These are phyloP conservation scores for Poecilus cupreus DNA, from an alignment of 2,888 invertebrate species.

Conservation along the genomic window DNA sequence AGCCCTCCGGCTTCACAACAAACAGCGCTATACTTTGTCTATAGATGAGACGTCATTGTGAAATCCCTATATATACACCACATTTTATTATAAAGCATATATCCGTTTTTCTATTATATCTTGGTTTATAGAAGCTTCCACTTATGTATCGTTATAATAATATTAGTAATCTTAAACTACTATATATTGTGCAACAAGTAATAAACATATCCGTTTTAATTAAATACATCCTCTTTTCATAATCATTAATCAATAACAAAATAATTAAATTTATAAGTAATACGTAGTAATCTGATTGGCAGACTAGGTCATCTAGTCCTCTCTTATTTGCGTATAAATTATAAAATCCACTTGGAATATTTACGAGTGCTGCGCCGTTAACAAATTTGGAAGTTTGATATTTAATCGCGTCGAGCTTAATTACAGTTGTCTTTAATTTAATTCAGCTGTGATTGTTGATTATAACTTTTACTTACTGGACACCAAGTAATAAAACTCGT, in stretches of 20 bases:
- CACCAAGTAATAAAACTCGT: slow-evolving; percentile 15
- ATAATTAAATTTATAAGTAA: background rate
- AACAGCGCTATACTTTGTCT: too few species aligned
- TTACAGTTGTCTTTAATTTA: background rate
- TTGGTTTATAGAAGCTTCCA: too few species aligned
- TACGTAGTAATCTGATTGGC: background rate
- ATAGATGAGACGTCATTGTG: too few species aligned
- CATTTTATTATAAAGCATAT: too few species aligned
- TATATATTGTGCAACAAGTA: background rate
- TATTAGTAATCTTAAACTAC: background rate
- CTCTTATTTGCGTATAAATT: background rate
- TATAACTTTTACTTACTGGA: background rate
- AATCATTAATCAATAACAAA: too few species aligned
- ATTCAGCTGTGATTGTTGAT: background rate
- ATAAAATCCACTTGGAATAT: background rate
- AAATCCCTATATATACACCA: too few species aligned
- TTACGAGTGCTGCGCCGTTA: background rate
- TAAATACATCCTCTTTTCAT: background rate
- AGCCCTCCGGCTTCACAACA: too few species aligned
- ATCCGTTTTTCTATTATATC: too few species aligned
- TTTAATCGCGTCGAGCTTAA: background rate
- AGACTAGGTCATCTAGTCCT: slow-evolving; percentile 1
- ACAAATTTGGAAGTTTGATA: slow-evolving; percentile 18
- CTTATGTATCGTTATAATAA: too few species aligned
- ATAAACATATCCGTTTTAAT: background rate